phyloP scores from a whole-genome alignment of 2,797 vertebrate species.

The Phataginus tricuspis region DNA sequence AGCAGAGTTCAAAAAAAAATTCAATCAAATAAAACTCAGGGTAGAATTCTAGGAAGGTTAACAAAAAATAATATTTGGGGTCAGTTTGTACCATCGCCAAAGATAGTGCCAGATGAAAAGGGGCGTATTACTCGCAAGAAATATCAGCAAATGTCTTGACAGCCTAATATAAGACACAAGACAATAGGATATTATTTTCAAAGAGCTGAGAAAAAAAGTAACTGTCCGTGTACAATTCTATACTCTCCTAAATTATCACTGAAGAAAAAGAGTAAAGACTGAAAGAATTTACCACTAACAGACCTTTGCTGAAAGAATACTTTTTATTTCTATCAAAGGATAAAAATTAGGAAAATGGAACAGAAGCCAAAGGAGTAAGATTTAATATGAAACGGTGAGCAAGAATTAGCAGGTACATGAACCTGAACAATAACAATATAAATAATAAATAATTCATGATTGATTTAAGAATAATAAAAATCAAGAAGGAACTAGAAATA shows the following conservation, averaged over 20 bases:
- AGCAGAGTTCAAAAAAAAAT: conserved; percentile 34
- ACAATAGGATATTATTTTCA: conserved; percentile 20
- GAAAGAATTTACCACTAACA: conserved; percentile 23
- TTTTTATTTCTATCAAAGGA: conserved; percentile 37
- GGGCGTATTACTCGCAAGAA: background rate
- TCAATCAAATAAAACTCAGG: conserved; percentile 37
- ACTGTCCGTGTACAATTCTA: conserved; percentile 32
- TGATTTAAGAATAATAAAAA: conserved; percentile 21
- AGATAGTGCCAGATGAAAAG: background rate
- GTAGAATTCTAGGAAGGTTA: background rate
- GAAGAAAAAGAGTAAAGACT: background rate
- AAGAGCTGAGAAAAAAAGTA: conserved; percentile 36
- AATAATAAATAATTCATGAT: conserved; percentile 1
- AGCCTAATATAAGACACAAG: background rate
- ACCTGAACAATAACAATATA: background rate
- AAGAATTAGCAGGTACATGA: background rate
- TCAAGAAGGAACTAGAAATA: conserved; percentile 18
- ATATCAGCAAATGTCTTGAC: background rate
- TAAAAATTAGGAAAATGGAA: background rate
- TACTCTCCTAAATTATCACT: conserved; percentile 42
- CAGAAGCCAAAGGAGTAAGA: background rate
- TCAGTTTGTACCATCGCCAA: background rate
- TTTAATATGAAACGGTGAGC: background rate
- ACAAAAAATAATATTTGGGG: conserved; percentile 21
- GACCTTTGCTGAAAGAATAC: background rate